Evolutionary conservation across 2,797 vertebrate genomes (phyloP), one percentile per base, ranked within the genome.

Genomic region (Molossus molossus): DNA sequence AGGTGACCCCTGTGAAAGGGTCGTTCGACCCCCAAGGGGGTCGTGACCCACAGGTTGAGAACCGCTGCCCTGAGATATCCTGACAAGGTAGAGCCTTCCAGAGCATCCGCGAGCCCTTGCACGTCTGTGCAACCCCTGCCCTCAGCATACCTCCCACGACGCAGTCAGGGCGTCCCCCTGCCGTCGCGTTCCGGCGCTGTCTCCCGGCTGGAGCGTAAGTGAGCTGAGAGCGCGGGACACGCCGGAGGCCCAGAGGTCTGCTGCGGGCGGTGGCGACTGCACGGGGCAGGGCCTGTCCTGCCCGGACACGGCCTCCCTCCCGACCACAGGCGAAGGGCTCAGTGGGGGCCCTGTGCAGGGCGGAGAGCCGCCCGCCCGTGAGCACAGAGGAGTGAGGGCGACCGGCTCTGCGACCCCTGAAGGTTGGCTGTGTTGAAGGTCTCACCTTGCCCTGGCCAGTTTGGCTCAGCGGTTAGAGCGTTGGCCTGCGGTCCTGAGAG

Each of bases 271-370:
- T 33, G 3, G 58, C 72, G 37, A 14, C 40, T 70, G 60, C 3
- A 0, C 5, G 1, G 2, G 40, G 1, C 9, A 48, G 48, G 8
- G 53, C 8, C 45, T 6, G 7, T n/a, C 27, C 67, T 9, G 3
- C 37, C 77, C 14, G 27, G 1, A 75, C 40, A 4, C 3, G 3
- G 13, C 40, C 84, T 73, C 21, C 21, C 73, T 33, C 18, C 67
- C 67, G 29, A 18, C 40, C 9, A n/a, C 2, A 70, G 82, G 50
- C 5, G 21, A 37, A 17, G 0, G 60, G 11, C 21, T 55, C 50
- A 4, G 15, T 17, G 33, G 29, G 18, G 50, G 15, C 14, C 8
- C 80, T 48, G 83, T 7, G 33, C 55, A 18, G 23, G 20, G 10
- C 12, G 6, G 15, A 29, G 20, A 45, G 14, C 50, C 53, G 60